Conservation (phyloP, 2,797 vertebrate species). For the Pteropus rufus region DNA sequence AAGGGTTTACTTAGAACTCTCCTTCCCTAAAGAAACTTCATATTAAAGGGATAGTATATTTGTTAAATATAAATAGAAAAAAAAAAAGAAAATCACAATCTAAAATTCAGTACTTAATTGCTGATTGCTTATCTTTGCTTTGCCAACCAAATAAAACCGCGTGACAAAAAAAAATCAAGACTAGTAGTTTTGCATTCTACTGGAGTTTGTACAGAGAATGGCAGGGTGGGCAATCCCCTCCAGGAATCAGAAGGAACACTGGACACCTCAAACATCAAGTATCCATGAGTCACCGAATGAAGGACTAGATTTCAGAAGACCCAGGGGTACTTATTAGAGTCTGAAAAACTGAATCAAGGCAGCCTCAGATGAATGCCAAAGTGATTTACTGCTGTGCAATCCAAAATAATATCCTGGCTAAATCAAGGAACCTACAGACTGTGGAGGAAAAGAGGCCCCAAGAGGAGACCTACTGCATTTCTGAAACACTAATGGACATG, state of each 20-base stretch:
- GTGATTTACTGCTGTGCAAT: slow-evolving; percentile 40
- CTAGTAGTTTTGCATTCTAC: neutral
- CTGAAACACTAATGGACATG: neutral
- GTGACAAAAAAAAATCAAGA: neutral
- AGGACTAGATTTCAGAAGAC: slow-evolving; percentile 20
- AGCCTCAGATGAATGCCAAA: neutral
- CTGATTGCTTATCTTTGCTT: neutral
- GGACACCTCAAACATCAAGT: neutral
- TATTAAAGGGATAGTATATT: neutral
- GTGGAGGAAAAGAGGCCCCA: neutral
- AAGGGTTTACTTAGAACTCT: neutral
- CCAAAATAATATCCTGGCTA: slow-evolving; percentile 14
- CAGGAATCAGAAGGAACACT: neutral
- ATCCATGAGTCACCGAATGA: neutral
- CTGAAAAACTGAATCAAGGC: slow-evolving; percentile 19
- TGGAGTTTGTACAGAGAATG: neutral
- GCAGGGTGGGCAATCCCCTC: neutral
- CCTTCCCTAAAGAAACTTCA: neutral
- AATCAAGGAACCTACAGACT: neutral
- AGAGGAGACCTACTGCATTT: neutral
- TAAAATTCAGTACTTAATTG: neutral
- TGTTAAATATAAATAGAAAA: neutral
- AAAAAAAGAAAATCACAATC: neutral
- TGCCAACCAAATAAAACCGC: neutral
- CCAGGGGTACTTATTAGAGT: neutral